These are phyloP conservation scores for Pelodiscus sinensis DNA, from an alignment of 2,113 vertebrate species.

Conservation along the genomic window DNA sequence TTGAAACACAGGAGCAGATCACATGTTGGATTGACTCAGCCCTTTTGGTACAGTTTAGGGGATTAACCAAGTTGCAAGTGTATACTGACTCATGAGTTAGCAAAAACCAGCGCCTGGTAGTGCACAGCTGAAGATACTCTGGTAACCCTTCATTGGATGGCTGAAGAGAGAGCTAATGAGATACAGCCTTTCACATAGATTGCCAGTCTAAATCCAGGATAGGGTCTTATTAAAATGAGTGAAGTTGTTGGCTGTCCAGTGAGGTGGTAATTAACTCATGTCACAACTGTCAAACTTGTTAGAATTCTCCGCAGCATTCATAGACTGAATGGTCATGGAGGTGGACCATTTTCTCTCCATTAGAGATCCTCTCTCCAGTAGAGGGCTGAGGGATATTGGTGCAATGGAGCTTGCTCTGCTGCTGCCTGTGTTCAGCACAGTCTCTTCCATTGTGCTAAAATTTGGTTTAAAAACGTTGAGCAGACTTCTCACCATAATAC, in stretches of 20 bases:
- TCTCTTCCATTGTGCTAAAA: background rate
- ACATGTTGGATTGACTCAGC: background rate
- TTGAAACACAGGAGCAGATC: background rate
- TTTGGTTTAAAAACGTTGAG: background rate
- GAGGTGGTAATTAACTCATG: background rate
- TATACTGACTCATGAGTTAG: background rate
- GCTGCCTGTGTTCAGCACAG: background rate
- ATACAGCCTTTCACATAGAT: background rate
- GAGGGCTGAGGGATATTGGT: background rate
- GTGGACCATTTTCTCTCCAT: background rate
- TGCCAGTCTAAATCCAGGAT: background rate
- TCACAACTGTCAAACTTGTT: background rate
- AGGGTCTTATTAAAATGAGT: background rate
- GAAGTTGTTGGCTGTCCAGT: background rate
- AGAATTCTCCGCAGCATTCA: background rate
- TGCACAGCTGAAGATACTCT: background rate
- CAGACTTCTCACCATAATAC: background rate
- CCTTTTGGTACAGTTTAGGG: background rate
- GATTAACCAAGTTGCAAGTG: constrained; percentile 29
- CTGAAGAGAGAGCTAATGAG: constrained; percentile 22
- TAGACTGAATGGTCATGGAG: background rate
- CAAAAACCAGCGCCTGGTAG: background rate
- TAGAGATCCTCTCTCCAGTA: background rate
- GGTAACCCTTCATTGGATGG: constrained; percentile 4
- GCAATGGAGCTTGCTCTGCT: background rate